Conservation (phyloP, 2,888 invertebrate genomes). For the Drosophila seclusa region DNA sequence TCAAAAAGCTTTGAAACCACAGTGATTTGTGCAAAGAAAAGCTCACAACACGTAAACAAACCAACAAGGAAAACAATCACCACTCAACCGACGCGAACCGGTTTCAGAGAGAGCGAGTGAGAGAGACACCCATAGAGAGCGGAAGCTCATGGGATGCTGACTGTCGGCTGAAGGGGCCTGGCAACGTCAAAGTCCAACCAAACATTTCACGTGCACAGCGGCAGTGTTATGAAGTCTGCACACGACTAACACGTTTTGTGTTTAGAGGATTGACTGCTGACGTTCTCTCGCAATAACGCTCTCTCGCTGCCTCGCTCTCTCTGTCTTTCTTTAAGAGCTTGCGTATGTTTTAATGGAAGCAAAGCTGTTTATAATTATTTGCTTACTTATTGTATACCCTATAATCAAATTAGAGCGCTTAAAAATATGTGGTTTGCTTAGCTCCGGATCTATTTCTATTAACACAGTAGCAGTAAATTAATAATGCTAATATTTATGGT, state of each 20-base stretch:
- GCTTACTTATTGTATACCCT: constrained; percentile 13
- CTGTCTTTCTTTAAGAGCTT: constrained; percentile 13
- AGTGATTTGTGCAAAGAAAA: constrained; percentile 44
- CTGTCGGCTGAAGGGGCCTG: constrained; percentile 51
- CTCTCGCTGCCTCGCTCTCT: constrained; percentile 10
- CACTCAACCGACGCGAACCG: constrained; percentile 59
- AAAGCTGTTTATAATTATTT: constrained; percentile 18
- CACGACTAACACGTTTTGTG: constrained; percentile 73
- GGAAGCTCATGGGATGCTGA: constrained; percentile 43
- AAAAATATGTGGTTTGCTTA: not conserved
- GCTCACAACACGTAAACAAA: constrained; percentile 69
- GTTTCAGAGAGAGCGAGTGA: constrained; percentile 28
- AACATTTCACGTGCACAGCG: constrained; percentile 62
- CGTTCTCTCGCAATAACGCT: not conserved
- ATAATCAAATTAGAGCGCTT: not conserved
- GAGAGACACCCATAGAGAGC: constrained; percentile 1
- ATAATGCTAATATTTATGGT: not conserved
- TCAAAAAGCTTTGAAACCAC: constrained; percentile 53
- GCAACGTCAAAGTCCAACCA: constrained; percentile 33
- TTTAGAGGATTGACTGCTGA: constrained; percentile 29
- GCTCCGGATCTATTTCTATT: not conserved
- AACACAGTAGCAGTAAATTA: not conserved
- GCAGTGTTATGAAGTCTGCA: constrained; percentile 49
- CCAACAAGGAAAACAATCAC: constrained; percentile 61
- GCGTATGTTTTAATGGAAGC: constrained; percentile 19